Evolutionary conservation across 2,113 vertebrate species (phyloP).

Genomic region (Heterocephalus glaber): DNA sequence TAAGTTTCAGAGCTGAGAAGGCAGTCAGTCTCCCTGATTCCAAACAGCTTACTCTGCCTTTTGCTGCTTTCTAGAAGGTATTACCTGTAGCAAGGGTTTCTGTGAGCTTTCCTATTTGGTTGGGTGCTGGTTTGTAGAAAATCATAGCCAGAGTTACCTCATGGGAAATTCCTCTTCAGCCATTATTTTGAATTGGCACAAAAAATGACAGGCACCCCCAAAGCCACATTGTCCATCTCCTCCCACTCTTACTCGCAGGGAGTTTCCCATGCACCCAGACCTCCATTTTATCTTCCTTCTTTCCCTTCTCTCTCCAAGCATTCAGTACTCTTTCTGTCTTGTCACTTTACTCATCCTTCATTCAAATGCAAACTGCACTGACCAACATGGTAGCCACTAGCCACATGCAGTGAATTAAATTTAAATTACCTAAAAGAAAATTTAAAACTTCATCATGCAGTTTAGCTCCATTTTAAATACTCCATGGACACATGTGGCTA

Average conservation of each 20-base stretch:
- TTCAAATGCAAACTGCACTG: neutral
- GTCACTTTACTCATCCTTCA: neutral
- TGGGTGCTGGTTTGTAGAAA: neutral
- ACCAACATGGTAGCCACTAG: neutral
- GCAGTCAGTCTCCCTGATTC: neutral
- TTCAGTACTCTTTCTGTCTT: neutral
- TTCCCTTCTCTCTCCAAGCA: neutral
- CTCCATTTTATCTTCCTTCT: neutral
- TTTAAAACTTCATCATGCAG: neutral
- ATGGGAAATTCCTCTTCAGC: neutral
- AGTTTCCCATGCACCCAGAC: neutral
- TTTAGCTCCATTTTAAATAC: neutral
- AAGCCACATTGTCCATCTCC: neutral
- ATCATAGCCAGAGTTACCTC: neutral
- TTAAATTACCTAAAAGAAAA: constrained; percentile 9
- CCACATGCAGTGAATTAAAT: neutral
- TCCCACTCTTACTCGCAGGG: neutral
- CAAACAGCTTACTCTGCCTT: neutral
- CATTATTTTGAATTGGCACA: neutral
- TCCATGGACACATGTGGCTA: neutral
- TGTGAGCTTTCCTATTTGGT: neutral
- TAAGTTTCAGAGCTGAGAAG: neutral
- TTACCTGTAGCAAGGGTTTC: neutral
- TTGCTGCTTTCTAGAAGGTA: neutral
- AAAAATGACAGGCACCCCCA: neutral